Base-by-base conservation (phyloP, 2,888 invertebrate species). In the Myathropa florea region DNA sequence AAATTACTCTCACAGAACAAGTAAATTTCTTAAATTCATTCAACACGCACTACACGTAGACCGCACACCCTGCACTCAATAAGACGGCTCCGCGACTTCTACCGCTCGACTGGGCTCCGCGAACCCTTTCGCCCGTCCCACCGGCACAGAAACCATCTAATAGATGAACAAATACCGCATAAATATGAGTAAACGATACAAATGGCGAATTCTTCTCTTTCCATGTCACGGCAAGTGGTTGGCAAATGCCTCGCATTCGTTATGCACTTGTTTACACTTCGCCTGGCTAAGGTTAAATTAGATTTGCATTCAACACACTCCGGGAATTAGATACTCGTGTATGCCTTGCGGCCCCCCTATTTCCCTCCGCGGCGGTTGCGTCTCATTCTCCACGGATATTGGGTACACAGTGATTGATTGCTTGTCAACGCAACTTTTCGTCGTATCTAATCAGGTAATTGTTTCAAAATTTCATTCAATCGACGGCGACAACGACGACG, bases 201-300 rank as follows among this genome's bases (percentile, higher is more conserved):
- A 64, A 64, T 46, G 46, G 46, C 46, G 46, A 75, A 75, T 75
- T 65, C 65, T 36, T 39, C 24, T 12, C 24, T 57, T 57, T 57
- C 14, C 24, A 67, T 86, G 86, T 86, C 86, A 86, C 53, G 86
- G 86, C 73, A 67, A 86, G 78, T 78, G 59, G 67, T 67, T 72
- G 65, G 61, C 68, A 68, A 76, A n/a, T 36, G 67, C 53, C 72
- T 70, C 63, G 30, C 59, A 82, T 65, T 67, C 28, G 61, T 72
- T 73, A 78, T 86, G 83, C 70, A 83, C 61, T 78, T 70, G 72
- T 67, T 65, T 81, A 57, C 76, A 70, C 73, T 72, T 24, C 63
- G 65, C 33, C 65, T 78, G 23, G n/a, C 59, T 79, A 60, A 85
- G 84, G 84, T 81, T 81, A 81, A 76, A 77, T 61, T 30, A 23